Conservation (phyloP, 2,888 invertebrate genomes). For the Drosophila trichaetosa region DNA sequence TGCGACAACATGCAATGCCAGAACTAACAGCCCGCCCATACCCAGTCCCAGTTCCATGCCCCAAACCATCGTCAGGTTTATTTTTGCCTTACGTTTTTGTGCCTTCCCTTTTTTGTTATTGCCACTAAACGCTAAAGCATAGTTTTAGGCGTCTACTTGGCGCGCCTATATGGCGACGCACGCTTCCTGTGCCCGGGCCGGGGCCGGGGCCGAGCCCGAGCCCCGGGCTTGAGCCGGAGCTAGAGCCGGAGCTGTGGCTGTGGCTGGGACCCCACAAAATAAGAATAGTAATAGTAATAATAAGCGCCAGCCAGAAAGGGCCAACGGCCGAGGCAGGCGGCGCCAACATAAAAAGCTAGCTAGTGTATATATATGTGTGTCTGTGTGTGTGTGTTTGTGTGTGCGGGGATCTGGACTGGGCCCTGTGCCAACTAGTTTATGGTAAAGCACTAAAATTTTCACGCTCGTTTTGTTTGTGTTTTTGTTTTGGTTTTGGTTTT, state of each 20-base stretch:
- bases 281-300: slow-evolving; percentile 72
- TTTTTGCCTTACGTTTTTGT: slow-evolving; percentile 7
- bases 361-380: neutral
- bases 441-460: slow-evolving; percentile 69
- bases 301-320: slow-evolving; percentile 60
- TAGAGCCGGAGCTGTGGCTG: neutral
- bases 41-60: neutral
- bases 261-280: slow-evolving; percentile 52
- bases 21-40: slow-evolving; percentile 1
- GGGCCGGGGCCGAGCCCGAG: slow-evolving; percentile 5
- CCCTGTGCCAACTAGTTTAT: slow-evolving; percentile 65
- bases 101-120: slow-evolving; percentile 56
- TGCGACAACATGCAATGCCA: slow-evolving; percentile 69
- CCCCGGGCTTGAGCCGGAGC: neutral
- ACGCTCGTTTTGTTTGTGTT: slow-evolving; percentile 43
- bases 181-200: slow-evolving; percentile 56
- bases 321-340: slow-evolving; percentile 64
- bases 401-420: slow-evolving; percentile 20
- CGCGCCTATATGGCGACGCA: slow-evolving; percentile 78
- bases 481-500: slow-evolving; percentile 1
- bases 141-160: slow-evolving; percentile 77
- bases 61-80: neutral
- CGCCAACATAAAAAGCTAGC: slow-evolving; percentile 61
- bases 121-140: slow-evolving; percentile 78
- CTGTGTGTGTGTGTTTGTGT: slow-evolving; percentile 4